Base-by-base conservation (phyloP, 1,140 invertebrate genomes). In the Goniozus legneri region DNA sequence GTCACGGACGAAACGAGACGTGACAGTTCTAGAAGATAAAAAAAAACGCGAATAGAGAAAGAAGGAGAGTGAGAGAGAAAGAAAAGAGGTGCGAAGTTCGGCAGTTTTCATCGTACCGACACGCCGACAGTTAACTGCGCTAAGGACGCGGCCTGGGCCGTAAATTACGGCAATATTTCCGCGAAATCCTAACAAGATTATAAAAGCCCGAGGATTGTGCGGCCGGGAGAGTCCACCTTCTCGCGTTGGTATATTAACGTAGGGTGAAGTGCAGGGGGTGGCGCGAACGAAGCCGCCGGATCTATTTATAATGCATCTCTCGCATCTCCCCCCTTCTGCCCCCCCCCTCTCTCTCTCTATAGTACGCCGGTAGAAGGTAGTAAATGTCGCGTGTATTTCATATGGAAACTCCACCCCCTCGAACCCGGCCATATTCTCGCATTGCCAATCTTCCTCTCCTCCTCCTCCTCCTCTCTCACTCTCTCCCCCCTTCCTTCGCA, bases 311-410 rank as follows among this genome's bases (percentile, higher is more conserved):
- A 73, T 72, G 51, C 62, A 61, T 27, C 24, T 27, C 67, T 66
- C 57, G 67, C 65, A 63, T 67, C 67, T 71, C 60, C 60, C n/a
- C n/a, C 54, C 60, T 56, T 58, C 50, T 64, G 52, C 64, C 60
- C 67, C 43, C n/a, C n/a, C n/a, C n/a, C n/a, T n/a, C n/a, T n/a
- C n/a, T n/a, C n/a, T n/a, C n/a, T n/a, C n/a, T n/a, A n/a, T n/a
- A n/a, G n/a, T 47, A 33, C 6, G 69, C 64, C 69, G 66, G 64
- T 68, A 27, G 60, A 56, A 71, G 62, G 71, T 65, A 71, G 69
- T 76, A 76, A 76, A 75, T 64, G 73, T 75, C 73, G 69, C 64
- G 73, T 75, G 73, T 76, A 76, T 76, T 75, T 76, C 69, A 76
- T 73, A 72, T 51, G 67, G 67, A 64, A 72, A 71, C 75, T 68